A percentile compares a stretch with the other conserved stretches of the same genome.
These are phyloP conservation scores for Tyria jacobaeae DNA, from an alignment of 2,888 invertebrate species.

Conservation along the genomic window DNA sequence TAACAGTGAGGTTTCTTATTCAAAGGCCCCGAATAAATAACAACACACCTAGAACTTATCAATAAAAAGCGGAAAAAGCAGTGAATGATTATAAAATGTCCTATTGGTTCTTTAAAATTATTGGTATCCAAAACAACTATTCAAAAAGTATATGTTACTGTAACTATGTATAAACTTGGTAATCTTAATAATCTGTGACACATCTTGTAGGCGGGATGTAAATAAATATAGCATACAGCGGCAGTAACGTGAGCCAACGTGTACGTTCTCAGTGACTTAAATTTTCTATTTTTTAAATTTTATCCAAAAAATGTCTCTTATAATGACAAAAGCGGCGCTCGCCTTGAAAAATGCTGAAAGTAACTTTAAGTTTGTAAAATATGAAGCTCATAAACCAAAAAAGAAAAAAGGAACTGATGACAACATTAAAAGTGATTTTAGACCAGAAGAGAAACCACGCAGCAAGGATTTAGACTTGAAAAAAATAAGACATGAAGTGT, in stretches of 20 bases:
- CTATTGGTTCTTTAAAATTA: not conserved
- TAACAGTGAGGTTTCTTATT: no score
- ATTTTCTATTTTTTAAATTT: not conserved
- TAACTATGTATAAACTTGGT: no score
- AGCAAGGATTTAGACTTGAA: constrained; percentile 90
- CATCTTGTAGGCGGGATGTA: not conserved
- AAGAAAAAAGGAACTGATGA: constrained; percentile 57
- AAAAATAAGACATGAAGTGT: constrained; percentile 92
- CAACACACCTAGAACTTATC: no score
- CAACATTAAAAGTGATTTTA: constrained; percentile 40
- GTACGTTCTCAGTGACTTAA: not conserved
- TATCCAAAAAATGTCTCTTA: constrained; percentile 67
- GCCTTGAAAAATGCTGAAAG: constrained; percentile 74
- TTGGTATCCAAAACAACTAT: not conserved
- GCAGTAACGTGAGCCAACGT: not conserved
- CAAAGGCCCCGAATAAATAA: no score
- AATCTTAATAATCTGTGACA: no score
- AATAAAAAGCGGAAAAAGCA: no score
- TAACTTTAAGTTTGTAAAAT: constrained; percentile 81
- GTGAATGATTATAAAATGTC: not conserved
- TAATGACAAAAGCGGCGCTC: constrained; percentile 83
- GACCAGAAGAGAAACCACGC: constrained; percentile 37
- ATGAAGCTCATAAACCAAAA: constrained; percentile 84
- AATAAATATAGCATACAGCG: not conserved
- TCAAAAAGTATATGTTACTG: no score